These are phyloP conservation scores for Eretmocerus hayati DNA, from an alignment of 2,888 invertebrate genomes.

Conservation along the genomic window DNA sequence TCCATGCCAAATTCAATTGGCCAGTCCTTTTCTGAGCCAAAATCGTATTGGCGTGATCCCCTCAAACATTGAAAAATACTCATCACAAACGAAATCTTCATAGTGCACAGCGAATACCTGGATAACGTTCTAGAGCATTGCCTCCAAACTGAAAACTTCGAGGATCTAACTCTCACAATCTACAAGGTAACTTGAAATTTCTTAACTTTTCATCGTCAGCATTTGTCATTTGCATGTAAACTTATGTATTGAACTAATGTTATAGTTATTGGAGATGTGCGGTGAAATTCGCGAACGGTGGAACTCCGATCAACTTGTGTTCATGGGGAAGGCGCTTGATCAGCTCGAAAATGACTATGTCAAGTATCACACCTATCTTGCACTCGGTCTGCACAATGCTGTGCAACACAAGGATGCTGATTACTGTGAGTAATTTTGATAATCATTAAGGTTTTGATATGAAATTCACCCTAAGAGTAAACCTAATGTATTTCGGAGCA, in stretches of 20 bases:
- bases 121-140: slow-evolving; percentile 42
- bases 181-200: slow-evolving; percentile 31
- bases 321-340: slow-evolving; percentile 33
- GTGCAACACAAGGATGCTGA: slow-evolving; percentile 41
- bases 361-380: slow-evolving; percentile 42
- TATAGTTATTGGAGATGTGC: slow-evolving; percentile 41
- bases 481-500: too few species aligned
- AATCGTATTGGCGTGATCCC: too few species aligned
- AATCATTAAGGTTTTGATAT: background rate
- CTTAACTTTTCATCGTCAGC: background rate
- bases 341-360: slow-evolving; percentile 39
- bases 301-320: slow-evolving; percentile 34
- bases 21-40: too few species aligned
- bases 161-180: slow-evolving; percentile 38
- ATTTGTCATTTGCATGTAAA: background rate
- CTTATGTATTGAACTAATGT: background rate
- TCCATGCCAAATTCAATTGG: too few species aligned
- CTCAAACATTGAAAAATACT: too few species aligned
- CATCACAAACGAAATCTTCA: too few species aligned
- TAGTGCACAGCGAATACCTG: slow-evolving; percentile 43
- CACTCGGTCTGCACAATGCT: slow-evolving; percentile 41
- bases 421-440: slow-evolving; percentile 38
- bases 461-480: too few species aligned
- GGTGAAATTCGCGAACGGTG: slow-evolving; percentile 36
- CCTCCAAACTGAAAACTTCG: slow-evolving; percentile 38